Evolutionary conservation across 35 echinoderm and acorn worm species (phyloP).

Genomic region (Holothuria glaberrima): DNA sequence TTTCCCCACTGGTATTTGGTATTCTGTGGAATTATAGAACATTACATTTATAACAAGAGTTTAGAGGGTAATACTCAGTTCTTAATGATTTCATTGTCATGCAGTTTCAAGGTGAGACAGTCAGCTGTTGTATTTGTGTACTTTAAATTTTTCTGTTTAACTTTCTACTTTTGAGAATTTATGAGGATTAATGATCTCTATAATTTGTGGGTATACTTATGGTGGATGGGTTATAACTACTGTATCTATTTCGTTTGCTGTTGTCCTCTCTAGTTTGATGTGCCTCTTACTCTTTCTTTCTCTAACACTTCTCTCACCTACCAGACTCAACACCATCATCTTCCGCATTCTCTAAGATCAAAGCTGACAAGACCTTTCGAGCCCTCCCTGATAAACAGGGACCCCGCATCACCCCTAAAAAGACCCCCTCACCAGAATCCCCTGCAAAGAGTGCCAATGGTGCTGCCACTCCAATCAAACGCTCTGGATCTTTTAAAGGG

Average conservation of each 20-base stretch:
- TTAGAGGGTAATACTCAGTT: too few species aligned
- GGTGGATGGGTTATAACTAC: too few species aligned
- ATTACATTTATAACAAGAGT: too few species aligned
- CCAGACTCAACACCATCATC: conserved; percentile 54
- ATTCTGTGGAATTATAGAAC: too few species aligned
- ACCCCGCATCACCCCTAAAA: conserved; percentile 28
- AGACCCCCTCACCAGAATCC: conserved; percentile 51
- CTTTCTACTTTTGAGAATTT: too few species aligned
- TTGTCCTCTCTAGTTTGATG: conserved; percentile 5
- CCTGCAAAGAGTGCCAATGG: conserved; percentile 36
- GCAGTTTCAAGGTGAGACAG: too few species aligned
- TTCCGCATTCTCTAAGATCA: conserved; percentile 52
- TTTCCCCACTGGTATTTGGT: too few species aligned
- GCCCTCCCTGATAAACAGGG: conserved; percentile 46
- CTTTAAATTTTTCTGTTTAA: too few species aligned
- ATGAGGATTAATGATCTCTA: too few species aligned
- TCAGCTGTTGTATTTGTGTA: too few species aligned
- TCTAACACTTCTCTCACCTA: background rate
- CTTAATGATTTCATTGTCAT: too few species aligned
- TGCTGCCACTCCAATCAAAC: conserved; percentile 35
- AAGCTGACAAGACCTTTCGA: conserved; percentile 55
- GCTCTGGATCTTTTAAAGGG: conserved; percentile 57
- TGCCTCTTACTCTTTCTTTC: background rate
- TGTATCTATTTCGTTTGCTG: background rate
- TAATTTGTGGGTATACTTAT: too few species aligned